Evolutionary conservation across 2,797 vertebrate species (phyloP), one percentile per base, ranked within the genome.

Genomic region (Hapalemur alaotrensis): DNA sequence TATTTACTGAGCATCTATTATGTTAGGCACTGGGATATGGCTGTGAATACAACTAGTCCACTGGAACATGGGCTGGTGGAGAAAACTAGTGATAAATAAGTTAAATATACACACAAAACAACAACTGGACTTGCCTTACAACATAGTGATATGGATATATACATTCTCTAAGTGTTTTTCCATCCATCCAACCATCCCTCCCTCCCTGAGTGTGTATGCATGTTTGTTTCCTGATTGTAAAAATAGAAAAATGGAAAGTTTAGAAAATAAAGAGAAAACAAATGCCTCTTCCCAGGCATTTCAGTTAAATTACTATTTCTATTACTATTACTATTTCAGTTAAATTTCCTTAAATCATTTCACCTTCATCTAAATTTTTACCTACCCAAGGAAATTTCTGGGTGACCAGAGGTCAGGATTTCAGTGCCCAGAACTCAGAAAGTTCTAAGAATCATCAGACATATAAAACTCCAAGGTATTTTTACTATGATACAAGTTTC

Each of bases 341-440:
- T 82, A 3, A 65, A 76, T 95, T 70, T 75, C 59, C 78, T 88
- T 32, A 79, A 75, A 35, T 61, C 38, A 65, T 70, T 79, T 89
- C 35, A 63, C 4, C 15, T 81, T 73, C 57, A 82, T 52, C n/a
- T 93, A 50, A 85, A 79, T 52, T 73, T 87, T 78, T 80, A 89
- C 7, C 41, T 65, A 88, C 1, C n/a, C 2, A 23, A 83, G 15
- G n/a, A 75, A n/a, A 72, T 59, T 76, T 73, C 2, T 17, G 57
- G 50, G 14, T 81, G 28, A 35, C 41, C 46, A 87, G 32, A 67
- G n/a, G 65, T 88, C 38, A 78, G 93, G 30, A 59, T 73, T 95
- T 95, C 52, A 79, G 61, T 75, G 83, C 32, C 67, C 8, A 32
- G 30, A 65, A 92, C 50, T 63, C 15, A 87, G 8, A 43, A 94